Percentiles rank a stretch among this genome's conserved stretches.
Evolutionary conservation across 35 echinoderm and acorn worm species (phyloP).

Genomic region (Diadema setosum): DNA sequence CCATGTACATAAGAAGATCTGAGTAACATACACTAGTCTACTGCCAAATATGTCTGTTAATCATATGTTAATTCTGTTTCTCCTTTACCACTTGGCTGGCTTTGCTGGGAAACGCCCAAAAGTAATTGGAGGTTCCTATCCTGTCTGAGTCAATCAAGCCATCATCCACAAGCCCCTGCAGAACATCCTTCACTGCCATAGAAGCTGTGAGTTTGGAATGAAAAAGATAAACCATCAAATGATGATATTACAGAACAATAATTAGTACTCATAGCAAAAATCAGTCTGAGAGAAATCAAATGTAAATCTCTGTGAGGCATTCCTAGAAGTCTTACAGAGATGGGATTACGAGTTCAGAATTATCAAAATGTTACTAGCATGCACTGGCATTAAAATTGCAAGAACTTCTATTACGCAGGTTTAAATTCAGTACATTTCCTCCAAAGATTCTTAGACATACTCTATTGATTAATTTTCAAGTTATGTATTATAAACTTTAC

Average conservation of each 20-base stretch:
- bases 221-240: background rate
- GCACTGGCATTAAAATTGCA: background rate
- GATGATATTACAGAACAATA: background rate
- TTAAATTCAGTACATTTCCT: no score
- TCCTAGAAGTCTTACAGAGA: background rate
- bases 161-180: slow-evolving; percentile 98
- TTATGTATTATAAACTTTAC: no score
- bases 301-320: no score
- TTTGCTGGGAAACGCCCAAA: slow-evolving; percentile 99
- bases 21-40: no score
- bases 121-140: slow-evolving; percentile 97
- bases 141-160: slow-evolving; percentile 90
- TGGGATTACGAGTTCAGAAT: background rate
- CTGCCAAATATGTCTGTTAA: no score
- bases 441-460: no score
- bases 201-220: slow-evolving; percentile 50
- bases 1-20: no score
- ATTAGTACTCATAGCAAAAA: background rate
- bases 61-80: no score
- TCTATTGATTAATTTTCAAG: no score
- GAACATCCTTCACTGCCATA: slow-evolving; percentile 96
- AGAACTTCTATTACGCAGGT: background rate
- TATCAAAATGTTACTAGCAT: background rate
- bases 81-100: slow-evolving; percentile 88
- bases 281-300: no score